phyloP scores from a whole-genome alignment of 1,140 invertebrate species.

The Leguminivora glycinivorella region DNA sequence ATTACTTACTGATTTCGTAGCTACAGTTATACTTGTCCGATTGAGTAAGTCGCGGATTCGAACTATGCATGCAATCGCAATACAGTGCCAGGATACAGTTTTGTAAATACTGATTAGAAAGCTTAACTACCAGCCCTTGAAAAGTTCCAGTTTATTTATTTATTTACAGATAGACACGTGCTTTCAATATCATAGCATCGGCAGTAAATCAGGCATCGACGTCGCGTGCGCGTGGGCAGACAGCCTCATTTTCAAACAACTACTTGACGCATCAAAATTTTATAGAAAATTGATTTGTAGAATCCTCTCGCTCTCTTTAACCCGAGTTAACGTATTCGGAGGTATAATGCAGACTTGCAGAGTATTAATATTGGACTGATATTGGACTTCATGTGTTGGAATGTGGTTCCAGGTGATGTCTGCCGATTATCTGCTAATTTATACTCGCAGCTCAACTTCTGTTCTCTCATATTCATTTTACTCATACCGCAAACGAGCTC shows the following conservation, averaged over 20 bases:
- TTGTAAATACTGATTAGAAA: slow-evolving; percentile 67
- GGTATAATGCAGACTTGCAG: neutral
- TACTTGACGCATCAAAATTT: neutral
- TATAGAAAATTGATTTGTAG: neutral
- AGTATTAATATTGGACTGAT: neutral
- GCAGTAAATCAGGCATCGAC: slow-evolving; percentile 43
- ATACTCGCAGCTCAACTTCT: slow-evolving; percentile 65
- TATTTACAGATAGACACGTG: slow-evolving; percentile 44
- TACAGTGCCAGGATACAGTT: slow-evolving; percentile 56
- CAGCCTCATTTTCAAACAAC: neutral
- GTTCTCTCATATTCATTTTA: slow-evolving; percentile 66
- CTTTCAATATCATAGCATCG: slow-evolving; percentile 38
- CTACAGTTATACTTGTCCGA: neutral
- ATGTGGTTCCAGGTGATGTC: slow-evolving; percentile 53
- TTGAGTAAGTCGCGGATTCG: neutral
- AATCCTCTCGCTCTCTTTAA: neutral
- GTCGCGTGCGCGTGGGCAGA: slow-evolving; percentile 53
- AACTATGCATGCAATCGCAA: neutral
- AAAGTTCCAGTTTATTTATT: slow-evolving; percentile 59
- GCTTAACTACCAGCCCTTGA: slow-evolving; percentile 49
- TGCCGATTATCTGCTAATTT: slow-evolving; percentile 71
- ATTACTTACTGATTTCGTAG: neutral
- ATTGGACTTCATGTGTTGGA: neutral
- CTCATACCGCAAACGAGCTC: slow-evolving; percentile 64
- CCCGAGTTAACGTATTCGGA: neutral